Percentiles rank a stretch among this genome's conserved stretches.
phyloP scores from a whole-genome alignment of 2,113 vertebrate species.

The Oreotrochilus melanogaster region DNA sequence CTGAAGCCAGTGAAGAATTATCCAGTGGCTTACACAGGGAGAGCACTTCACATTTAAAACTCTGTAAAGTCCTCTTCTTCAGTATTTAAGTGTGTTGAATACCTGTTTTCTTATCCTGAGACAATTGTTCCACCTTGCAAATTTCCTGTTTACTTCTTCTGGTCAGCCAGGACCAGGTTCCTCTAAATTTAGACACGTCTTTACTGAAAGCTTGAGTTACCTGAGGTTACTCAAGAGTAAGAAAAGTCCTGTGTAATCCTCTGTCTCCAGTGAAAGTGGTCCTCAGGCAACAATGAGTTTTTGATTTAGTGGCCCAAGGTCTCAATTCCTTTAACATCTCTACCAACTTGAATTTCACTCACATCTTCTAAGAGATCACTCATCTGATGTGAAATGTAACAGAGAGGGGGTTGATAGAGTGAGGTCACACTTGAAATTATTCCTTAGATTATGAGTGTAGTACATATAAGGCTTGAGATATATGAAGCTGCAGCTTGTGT shows the following conservation, averaged over 20 bases:
- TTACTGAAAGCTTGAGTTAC: neutral
- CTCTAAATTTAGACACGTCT: neutral
- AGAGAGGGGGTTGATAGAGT: neutral
- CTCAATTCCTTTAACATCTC: neutral
- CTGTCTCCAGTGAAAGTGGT: neutral
- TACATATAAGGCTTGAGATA: neutral
- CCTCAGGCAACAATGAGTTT: neutral
- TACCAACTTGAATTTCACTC: neutral
- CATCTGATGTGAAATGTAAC: neutral
- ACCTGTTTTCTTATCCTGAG: neutral
- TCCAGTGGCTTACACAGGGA: neutral
- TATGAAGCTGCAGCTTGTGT: neutral
- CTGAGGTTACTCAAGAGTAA: neutral
- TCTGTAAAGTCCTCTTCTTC: neutral
- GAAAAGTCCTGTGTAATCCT: neutral
- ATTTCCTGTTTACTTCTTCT: neutral
- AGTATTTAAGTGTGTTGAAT: neutral
- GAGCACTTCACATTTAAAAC: neutral
- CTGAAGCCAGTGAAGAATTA: neutral
- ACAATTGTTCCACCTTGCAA: neutral
- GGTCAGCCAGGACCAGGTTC: neutral
- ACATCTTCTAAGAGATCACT: neutral
- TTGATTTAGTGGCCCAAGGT: neutral
- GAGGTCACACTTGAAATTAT: neutral
- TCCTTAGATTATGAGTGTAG: neutral